Conservation (phyloP, 2,888 invertebrate genomes). For the Protonemura montana region DNA sequence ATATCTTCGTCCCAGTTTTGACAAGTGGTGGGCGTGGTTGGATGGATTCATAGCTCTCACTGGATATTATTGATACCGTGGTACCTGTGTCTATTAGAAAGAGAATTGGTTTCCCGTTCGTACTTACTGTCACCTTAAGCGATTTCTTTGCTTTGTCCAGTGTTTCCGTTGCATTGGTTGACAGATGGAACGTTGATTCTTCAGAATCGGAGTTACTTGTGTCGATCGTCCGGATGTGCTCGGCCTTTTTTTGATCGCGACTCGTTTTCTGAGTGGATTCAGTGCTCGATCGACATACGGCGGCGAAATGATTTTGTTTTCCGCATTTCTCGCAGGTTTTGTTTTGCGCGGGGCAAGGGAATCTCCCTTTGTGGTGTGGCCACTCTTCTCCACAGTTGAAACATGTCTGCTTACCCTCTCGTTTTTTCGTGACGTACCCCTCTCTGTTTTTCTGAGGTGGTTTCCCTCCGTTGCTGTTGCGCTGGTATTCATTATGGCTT, state of each 20-base stretch:
- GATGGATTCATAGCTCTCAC: too few relatives aligned
- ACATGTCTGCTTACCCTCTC: neutral
- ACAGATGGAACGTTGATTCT: neutral
- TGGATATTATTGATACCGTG: neutral
- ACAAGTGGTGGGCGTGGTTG: neutral
- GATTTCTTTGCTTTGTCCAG: neutral
- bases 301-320: too few relatives aligned
- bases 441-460: too few relatives aligned
- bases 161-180: neutral
- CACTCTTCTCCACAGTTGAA: neutral
- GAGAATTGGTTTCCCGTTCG: neutral
- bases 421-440: too few relatives aligned
- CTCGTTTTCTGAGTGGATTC: too few relatives aligned
- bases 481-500: too few relatives aligned
- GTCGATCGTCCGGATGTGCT: too few relatives aligned
- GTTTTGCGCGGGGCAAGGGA: conserved; percentile 2
- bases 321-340: too few relatives aligned
- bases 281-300: too few relatives aligned
- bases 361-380: neutral
- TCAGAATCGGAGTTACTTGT: too few relatives aligned
- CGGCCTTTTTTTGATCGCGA: too few relatives aligned
- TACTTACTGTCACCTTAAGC: neutral
- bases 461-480: too few relatives aligned
- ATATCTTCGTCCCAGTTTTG: neutral
- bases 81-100: conserved; percentile 21